These are phyloP conservation scores for Plotosus lineatus DNA, from an alignment of 2,113 vertebrate species.

Conservation along the genomic window DNA sequence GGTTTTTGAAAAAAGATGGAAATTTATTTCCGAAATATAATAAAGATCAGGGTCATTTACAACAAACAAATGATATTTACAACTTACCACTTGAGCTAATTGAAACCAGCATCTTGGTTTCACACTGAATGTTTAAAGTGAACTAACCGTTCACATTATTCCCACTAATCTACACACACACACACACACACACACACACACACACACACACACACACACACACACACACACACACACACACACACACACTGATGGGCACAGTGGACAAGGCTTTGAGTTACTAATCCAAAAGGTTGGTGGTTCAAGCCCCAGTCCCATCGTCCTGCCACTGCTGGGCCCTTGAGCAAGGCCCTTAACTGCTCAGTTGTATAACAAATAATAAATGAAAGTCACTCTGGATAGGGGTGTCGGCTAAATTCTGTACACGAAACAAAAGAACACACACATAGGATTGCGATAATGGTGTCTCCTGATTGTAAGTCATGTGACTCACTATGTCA, in stretches of 20 bases:
- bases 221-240: too few species aligned
- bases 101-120: neutral
- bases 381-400: too few species aligned
- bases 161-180: neutral
- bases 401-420: too few species aligned
- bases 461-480: neutral
- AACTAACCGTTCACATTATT: neutral
- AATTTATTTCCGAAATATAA: neutral
- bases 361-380: too few species aligned
- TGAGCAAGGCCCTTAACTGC: too few species aligned
- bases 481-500: constrained; percentile 7
- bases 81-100: neutral
- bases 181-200: neutral
- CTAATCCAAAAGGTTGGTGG: too few species aligned
- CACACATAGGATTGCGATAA: too few species aligned
- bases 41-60: neutral
- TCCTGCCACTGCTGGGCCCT: too few species aligned
- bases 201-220: neutral
- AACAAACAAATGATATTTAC: neutral
- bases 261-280: too few species aligned
- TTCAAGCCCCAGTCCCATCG: too few species aligned
- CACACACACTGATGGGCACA: too few species aligned
- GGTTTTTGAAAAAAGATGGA: neutral
- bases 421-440: too few species aligned
- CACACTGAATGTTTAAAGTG: neutral